Conservation (phyloP, 2,888 invertebrate genomes). For the Athalia rosae region DNA sequence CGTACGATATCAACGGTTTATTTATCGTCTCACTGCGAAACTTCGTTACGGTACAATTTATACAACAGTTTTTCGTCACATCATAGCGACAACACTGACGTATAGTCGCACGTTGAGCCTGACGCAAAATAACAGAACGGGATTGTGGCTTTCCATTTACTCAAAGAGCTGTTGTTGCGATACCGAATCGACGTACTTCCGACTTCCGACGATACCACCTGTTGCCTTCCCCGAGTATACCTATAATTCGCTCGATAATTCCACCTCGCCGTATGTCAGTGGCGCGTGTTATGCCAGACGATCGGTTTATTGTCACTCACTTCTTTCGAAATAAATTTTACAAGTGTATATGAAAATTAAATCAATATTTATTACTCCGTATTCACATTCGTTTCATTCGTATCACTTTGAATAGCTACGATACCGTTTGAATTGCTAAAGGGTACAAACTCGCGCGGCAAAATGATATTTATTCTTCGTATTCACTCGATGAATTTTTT, state of each 20-base stretch:
- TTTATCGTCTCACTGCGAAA: background rate
- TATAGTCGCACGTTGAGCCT: background rate
- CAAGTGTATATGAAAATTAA: too few species aligned
- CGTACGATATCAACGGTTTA: background rate
- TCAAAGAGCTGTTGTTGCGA: background rate
- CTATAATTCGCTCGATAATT: conserved; percentile 13
- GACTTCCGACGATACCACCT: conserved; percentile 40
- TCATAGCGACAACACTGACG: background rate
- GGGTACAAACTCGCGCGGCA: too few species aligned
- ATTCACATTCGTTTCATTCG: too few species aligned
- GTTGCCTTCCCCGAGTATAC: background rate
- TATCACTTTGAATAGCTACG: too few species aligned
- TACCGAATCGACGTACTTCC: conserved; percentile 31
- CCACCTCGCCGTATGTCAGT: conserved; percentile 30
- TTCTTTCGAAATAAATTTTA: too few species aligned
- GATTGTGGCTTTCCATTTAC: conserved; percentile 3
- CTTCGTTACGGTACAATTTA: background rate
- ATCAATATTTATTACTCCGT: too few species aligned
- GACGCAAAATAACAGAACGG: background rate
- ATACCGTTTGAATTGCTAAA: too few species aligned
- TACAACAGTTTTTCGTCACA: background rate
- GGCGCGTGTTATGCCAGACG: background rate
- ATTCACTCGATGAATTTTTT: too few species aligned
- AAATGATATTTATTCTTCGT: too few species aligned
- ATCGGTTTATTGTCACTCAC: background rate